Percentiles rank a stretch among this genome's conserved stretches.
These are phyloP conservation scores for Tretioscincus oriximinensis DNA, from an alignment of 2,113 vertebrate species.

Conservation along the genomic window DNA sequence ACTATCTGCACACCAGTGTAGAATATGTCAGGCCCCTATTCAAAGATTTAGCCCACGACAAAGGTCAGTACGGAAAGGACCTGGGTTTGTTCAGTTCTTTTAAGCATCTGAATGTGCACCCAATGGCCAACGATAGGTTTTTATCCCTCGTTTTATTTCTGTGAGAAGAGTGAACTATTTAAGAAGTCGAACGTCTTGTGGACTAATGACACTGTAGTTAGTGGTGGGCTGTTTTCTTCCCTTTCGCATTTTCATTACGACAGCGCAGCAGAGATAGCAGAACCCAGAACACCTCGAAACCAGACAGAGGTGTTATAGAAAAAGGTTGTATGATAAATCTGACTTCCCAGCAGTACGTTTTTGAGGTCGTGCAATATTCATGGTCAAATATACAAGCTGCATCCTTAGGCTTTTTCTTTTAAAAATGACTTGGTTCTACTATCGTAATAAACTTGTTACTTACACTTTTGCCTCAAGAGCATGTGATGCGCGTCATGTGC, in stretches of 20 bases:
- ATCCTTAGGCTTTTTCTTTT: not conserved
- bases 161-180: slow-evolving; percentile 34
- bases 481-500: not conserved
- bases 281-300: not conserved
- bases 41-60: no score
- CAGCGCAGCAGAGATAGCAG: not conserved
- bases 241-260: slow-evolving; percentile 27
- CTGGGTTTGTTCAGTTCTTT: no score
- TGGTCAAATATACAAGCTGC: not conserved
- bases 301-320: not conserved
- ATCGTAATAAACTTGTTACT: not conserved
- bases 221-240: slow-evolving; percentile 7
- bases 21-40: no score
- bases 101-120: no score
- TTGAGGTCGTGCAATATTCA: not conserved
- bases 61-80: no score
- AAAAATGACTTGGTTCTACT: not conserved
- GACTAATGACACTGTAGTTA: slow-evolving; percentile 32
- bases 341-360: not conserved
- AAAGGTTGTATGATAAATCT: not conserved
- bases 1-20: no score
- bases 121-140: not conserved
- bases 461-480: not conserved
- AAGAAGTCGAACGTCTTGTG: slow-evolving; percentile 26
- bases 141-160: slow-evolving; percentile 21